phyloP scores from a whole-genome alignment of 2,888 invertebrate species.

The Drosophila ezoana region DNA sequence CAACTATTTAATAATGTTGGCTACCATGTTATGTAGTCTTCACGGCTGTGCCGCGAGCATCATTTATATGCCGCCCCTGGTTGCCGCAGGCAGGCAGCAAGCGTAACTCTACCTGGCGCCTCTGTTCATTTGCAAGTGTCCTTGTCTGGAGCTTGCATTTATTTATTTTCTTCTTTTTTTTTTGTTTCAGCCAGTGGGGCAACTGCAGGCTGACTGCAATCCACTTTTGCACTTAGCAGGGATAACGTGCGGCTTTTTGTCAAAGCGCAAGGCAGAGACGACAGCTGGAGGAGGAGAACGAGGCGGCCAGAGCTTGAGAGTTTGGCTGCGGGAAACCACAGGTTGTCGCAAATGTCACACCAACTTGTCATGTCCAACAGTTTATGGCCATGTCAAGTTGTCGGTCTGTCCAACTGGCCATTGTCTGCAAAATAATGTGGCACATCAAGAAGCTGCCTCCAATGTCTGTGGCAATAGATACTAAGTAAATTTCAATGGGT shows the following conservation, averaged over 20 bases:
- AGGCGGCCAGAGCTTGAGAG: neutral
- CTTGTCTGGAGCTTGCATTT: conserved; percentile 43
- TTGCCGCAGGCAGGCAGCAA: conserved; percentile 19
- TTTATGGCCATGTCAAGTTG: conserved; percentile 73
- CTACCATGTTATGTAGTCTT: conserved; percentile 58
- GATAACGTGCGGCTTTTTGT: conserved; percentile 76
- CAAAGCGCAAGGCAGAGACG: conserved; percentile 42
- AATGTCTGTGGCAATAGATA: conserved; percentile 24
- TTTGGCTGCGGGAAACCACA: conserved; percentile 42
- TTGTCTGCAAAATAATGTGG: conserved; percentile 54
- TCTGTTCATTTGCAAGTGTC: conserved; percentile 73
- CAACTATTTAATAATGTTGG: conserved; percentile 78
- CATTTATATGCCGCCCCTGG: conserved; percentile 45
- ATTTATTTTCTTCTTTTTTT: conserved; percentile 28
- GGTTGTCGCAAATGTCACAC: conserved; percentile 78
- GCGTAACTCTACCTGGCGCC: conserved; percentile 38
- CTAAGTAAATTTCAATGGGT: conserved; percentile 74
- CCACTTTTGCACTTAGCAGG: conserved; percentile 77
- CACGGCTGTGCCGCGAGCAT: conserved; percentile 38
- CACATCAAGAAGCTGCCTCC: conserved; percentile 21
- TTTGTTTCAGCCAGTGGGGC: neutral
- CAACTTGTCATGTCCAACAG: conserved; percentile 80
- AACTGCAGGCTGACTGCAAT: conserved; percentile 56
- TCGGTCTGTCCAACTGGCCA: conserved; percentile 20
- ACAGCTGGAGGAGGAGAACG: neutral